These are phyloP conservation scores for Rhabdophis nuchalis DNA, from an alignment of 2,797 vertebrate species.

Conservation along the genomic window DNA sequence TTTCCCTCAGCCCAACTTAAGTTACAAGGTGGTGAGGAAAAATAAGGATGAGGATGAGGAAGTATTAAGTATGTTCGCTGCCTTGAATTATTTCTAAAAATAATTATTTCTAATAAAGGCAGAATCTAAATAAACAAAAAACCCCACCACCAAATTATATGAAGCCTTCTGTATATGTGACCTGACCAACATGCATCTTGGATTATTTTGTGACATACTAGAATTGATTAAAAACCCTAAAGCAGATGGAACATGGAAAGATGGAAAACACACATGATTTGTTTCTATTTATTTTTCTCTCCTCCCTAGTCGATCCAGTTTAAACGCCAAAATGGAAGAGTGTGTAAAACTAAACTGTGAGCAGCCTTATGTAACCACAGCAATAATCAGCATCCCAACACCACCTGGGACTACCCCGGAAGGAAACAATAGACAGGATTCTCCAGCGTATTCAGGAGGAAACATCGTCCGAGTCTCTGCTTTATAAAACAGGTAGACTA, in stretches of 20 bases:
- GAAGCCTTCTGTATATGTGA: neutral
- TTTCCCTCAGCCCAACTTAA: neutral
- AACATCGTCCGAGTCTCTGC: constrained; percentile 92
- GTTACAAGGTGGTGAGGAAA: neutral
- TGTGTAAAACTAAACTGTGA: constrained; percentile 90
- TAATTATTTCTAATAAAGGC: neutral
- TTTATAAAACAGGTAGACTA: constrained; percentile 78
- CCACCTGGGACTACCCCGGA: constrained; percentile 80
- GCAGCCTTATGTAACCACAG: constrained; percentile 83
- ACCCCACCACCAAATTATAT: neutral
- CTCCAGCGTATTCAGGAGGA: constrained; percentile 79
- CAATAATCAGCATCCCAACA: constrained; percentile 85
- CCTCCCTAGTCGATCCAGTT: constrained; percentile 82
- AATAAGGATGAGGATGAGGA: neutral
- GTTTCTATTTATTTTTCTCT: constrained; percentile 43
- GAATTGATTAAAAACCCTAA: neutral
- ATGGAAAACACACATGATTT: constrained; percentile 9
- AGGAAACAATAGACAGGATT: constrained; percentile 78
- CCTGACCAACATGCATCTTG: neutral
- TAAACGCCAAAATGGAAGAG: constrained; percentile 92
- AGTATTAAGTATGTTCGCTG: neutral
- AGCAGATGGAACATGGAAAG: neutral
- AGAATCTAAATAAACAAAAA: neutral
- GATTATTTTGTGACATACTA: neutral
- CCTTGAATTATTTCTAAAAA: neutral